Percentiles rank a stretch among this genome's conserved stretches.
These are phyloP conservation scores for Heliothis virescens DNA, from an alignment of 1,140 invertebrate genomes.

Conservation along the genomic window DNA sequence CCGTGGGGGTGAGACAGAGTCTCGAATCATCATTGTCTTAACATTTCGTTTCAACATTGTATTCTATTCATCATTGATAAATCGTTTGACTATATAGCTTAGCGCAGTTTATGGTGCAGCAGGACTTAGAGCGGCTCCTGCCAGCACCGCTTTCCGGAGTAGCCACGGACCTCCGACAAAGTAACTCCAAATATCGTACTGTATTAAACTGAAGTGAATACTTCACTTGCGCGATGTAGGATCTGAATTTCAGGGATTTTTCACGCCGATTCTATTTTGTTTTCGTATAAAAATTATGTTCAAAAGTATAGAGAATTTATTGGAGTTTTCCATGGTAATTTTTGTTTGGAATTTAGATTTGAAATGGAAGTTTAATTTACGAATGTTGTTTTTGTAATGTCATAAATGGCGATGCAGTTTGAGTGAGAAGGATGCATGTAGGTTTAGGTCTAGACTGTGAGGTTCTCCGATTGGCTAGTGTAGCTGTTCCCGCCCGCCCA, in stretches of 20 bases:
- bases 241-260: neutral
- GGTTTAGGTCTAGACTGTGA: neutral
- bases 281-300: neutral
- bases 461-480: neutral
- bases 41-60: neutral
- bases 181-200: neutral
- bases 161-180: slow-evolving; percentile 8
- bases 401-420: neutral
- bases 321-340: neutral
- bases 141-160: slow-evolving; percentile 13
- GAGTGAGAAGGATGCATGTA: neutral
- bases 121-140: slow-evolving; percentile 23
- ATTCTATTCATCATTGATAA: neutral
- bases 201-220: neutral
- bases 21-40: slow-evolving; percentile 14
- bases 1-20: neutral
- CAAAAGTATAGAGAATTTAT: neutral
- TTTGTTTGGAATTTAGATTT: neutral
- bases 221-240: slow-evolving; percentile 12
- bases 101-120: neutral
- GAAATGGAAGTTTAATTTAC: neutral
- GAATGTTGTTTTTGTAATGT: neutral
- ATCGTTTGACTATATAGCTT: neutral
- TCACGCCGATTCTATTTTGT: neutral
- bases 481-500: neutral